These are phyloP conservation scores for Anniella stebbinsi DNA, from an alignment of 2,797 vertebrate species.

Conservation along the genomic window DNA sequence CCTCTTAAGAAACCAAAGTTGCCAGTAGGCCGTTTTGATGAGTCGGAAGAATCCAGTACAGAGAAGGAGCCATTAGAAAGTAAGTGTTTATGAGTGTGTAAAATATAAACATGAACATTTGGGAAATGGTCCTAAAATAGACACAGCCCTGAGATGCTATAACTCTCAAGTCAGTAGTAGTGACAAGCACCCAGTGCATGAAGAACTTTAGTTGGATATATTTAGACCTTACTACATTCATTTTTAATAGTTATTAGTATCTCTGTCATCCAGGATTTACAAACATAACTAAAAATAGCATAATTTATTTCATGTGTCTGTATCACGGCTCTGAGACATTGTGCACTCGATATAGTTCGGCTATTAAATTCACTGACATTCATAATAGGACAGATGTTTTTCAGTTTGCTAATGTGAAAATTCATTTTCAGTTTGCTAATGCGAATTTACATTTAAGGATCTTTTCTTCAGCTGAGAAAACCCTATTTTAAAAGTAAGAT, in stretches of 20 bases:
- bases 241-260: not conserved
- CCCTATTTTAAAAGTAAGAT: not conserved
- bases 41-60: conserved; percentile 77
- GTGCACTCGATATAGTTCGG: not conserved
- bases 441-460: not conserved
- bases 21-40: conserved; percentile 91
- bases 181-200: not conserved
- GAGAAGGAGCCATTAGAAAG: conserved; percentile 86
- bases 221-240: not conserved
- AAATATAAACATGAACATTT: not conserved
- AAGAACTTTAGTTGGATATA: not conserved
- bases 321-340: not conserved
- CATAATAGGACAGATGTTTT: not conserved
- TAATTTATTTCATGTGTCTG: not conserved
- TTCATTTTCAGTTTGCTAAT: not conserved
- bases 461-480: not conserved
- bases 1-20: conserved; percentile 88
- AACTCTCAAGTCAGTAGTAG: not conserved
- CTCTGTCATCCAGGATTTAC: not conserved
- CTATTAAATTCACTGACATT: not conserved
- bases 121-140: not conserved
- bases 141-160: not conserved
- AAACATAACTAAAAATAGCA: not conserved
- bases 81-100: conserved; percentile 72
- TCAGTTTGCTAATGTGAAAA: not conserved